Percentiles rank a stretch among this genome's conserved stretches.
phyloP scores from a whole-genome alignment of 1,140 invertebrate species.

The Caenorhabditis tropicalis region DNA sequence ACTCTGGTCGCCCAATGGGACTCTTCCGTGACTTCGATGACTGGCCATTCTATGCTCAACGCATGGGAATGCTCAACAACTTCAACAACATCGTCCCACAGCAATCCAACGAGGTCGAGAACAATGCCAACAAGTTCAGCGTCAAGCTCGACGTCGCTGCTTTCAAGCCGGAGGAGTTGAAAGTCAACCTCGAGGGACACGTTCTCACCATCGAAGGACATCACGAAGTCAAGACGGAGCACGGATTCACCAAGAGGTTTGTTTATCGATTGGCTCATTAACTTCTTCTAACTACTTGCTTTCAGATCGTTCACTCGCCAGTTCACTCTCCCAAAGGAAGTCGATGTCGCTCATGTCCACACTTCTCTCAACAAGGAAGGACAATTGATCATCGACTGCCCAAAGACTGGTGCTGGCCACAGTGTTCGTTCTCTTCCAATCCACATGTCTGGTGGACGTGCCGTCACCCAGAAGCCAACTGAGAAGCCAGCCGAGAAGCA shows the following conservation, averaged over 20 bases:
- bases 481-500: neutral
- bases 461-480: constrained; percentile 23
- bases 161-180: constrained; percentile 64
- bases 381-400: constrained; percentile 42
- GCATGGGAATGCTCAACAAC: neutral
- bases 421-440: constrained; percentile 1
- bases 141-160: constrained; percentile 62
- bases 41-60: neutral
- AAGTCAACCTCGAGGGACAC: constrained; percentile 63
- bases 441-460: neutral
- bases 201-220: constrained; percentile 62
- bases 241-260: constrained; percentile 45
- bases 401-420: neutral
- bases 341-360: constrained; percentile 20
- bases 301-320: constrained; percentile 48
- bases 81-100: constrained; percentile 36
- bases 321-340: constrained; percentile 45
- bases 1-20: constrained; percentile 1
- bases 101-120: constrained; percentile 46
- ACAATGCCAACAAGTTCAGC: constrained; percentile 56
- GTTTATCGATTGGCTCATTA: neutral
- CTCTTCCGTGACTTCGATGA: constrained; percentile 3
- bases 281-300: neutral
- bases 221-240: constrained; percentile 61
- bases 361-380: constrained; percentile 6